Conservation (phyloP, 2,888 invertebrate species). For the Plagiodera versicolora region DNA sequence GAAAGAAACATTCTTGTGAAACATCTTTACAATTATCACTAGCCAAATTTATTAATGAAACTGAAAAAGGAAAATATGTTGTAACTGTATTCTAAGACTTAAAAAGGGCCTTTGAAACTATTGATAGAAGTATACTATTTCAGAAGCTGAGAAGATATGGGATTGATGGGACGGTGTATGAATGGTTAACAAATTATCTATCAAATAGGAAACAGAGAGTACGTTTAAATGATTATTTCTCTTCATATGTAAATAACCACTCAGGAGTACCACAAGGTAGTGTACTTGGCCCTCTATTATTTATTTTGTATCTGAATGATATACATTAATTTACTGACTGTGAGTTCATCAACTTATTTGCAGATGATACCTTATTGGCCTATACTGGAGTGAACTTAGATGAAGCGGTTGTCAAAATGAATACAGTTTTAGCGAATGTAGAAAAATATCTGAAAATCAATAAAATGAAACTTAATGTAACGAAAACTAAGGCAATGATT, state of each 20-base stretch:
- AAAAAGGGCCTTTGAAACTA: slow-evolving; percentile 1
- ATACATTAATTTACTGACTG: background rate
- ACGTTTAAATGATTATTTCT: slow-evolving; percentile 1
- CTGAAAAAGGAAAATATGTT: background rate
- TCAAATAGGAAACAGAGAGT: slow-evolving; percentile 1
- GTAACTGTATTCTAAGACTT: background rate
- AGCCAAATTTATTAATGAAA: background rate
- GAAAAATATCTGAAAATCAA: background rate
- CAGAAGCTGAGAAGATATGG: slow-evolving; percentile 3
- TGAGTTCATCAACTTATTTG: background rate
- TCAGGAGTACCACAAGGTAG: slow-evolving; percentile 9
- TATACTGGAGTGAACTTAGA: background rate
- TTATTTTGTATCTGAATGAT: slow-evolving; percentile 3
- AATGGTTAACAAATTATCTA: background rate
- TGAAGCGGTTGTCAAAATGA: background rate
- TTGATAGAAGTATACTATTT: background rate
- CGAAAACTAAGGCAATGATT: background rate
- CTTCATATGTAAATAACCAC: background rate
- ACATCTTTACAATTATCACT: slow-evolving; percentile 9
- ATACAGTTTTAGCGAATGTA: background rate
- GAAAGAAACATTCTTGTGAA: slow-evolving; percentile 8
- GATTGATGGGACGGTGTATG: background rate
- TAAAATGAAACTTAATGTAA: background rate
- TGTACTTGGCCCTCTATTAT: background rate
- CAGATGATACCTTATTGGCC: background rate